phyloP scores from a whole-genome alignment of 1,140 invertebrate genomes.

The Drosophila lacteicornis region DNA sequence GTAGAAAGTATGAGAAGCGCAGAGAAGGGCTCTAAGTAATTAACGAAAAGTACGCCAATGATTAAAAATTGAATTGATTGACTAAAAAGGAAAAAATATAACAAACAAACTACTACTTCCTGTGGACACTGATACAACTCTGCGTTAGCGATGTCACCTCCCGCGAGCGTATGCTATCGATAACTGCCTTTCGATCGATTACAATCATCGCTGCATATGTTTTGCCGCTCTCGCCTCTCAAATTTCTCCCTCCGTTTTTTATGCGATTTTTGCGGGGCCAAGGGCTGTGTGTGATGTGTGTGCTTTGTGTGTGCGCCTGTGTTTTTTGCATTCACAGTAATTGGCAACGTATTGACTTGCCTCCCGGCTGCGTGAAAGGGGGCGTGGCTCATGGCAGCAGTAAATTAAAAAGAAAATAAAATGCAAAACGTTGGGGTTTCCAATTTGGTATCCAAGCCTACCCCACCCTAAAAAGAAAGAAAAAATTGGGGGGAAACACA shows the following conservation, averaged over 20 bases:
- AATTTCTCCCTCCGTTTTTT: conserved; percentile 5
- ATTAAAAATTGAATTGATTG: no score
- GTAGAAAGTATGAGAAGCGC: no score
- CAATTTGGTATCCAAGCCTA: conserved; percentile 21
- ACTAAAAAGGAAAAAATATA: no score
- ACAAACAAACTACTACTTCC: no score
- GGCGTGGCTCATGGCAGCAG: conserved; percentile 28
- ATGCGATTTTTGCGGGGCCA: no score
- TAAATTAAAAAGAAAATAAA: conserved; percentile 52
- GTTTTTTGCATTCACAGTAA: conserved; percentile 42
- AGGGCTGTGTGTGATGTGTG: not conserved
- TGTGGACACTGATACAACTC: not conserved
- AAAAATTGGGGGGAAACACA: conserved; percentile 10
- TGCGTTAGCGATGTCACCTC: not conserved
- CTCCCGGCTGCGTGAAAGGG: conserved; percentile 19
- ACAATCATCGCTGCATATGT: conserved; percentile 45
- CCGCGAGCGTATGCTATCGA: conserved; percentile 22
- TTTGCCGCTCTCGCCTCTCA: not conserved
- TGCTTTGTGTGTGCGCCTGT: not conserved
- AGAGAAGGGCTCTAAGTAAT: no score
- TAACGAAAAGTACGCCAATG: no score
- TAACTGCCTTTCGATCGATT: conserved; percentile 13
- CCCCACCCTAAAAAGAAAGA: not conserved
- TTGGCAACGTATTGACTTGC: conserved; percentile 63
- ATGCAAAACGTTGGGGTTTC: conserved; percentile 11